Percentiles rank a stretch among this genome's conserved stretches.
Evolutionary conservation across 2,797 vertebrate species (phyloP).

Genomic region (Bufotes viridis): DNA sequence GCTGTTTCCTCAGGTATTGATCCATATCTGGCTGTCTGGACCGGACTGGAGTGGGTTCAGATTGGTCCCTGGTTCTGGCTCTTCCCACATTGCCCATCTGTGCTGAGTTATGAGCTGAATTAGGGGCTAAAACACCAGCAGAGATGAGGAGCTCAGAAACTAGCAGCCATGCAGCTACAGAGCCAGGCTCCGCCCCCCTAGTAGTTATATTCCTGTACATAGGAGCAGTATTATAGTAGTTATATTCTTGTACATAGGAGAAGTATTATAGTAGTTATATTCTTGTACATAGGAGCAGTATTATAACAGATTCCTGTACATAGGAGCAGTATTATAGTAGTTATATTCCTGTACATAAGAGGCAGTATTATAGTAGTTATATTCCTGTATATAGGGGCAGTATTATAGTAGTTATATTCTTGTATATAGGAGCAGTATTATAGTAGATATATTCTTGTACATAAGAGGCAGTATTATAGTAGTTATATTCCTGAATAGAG

Average conservation of each 20-base stretch:
- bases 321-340: neutral
- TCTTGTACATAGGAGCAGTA: neutral
- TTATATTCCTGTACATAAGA: neutral
- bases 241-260: neutral
- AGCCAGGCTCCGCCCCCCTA: too few species aligned
- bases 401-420: neutral
- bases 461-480: neutral
- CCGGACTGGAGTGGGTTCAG: too few species aligned
- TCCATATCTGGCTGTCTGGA: too few species aligned
- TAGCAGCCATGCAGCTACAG: too few species aligned
- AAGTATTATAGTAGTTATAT: slow-evolving; percentile 1
- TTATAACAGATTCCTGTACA: neutral
- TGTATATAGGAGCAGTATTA: neutral
- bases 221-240: neutral
- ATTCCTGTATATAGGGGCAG: neutral
- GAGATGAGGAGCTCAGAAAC: too few species aligned
- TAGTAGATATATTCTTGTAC: neutral
- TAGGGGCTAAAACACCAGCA: too few species aligned
- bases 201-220: neutral
- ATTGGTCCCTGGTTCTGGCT: too few species aligned
- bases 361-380: slow-evolving; percentile 2
- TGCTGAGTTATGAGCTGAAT: too few species aligned
- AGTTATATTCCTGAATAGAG: neutral
- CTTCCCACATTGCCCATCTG: too few species aligned
- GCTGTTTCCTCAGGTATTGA: too few species aligned